Conservation (phyloP, 2,797 vertebrate species). For the Gobionotothen gibberifrons region DNA sequence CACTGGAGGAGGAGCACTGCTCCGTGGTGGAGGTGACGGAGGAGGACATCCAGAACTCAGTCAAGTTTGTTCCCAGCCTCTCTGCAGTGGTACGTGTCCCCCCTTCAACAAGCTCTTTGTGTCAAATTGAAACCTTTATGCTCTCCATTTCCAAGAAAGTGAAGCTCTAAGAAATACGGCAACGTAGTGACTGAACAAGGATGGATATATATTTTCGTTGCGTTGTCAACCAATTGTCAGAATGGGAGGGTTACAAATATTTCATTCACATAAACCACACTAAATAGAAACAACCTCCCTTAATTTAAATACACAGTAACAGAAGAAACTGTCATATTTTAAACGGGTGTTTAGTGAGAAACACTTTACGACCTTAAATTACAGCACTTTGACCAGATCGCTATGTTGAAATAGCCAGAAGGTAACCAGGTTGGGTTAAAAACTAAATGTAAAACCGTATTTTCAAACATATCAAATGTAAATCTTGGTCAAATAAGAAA, state of each 20-base stretch:
- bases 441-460: no score
- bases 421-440: background rate
- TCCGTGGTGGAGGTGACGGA: conserved; percentile 95
- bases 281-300: background rate
- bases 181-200: background rate
- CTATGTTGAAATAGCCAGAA: no score
- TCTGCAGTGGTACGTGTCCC: conserved; percentile 90
- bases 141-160: conserved; percentile 4
- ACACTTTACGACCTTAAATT: no score
- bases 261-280: background rate
- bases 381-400: no score
- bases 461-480: no score
- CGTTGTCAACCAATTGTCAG: background rate
- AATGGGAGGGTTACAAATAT: background rate
- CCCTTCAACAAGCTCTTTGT: background rate
- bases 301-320: background rate
- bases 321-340: background rate
- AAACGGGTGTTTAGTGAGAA: no score
- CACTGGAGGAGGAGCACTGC: conserved; percentile 96
- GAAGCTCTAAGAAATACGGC: conserved; percentile 1
- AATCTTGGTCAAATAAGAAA: no score
- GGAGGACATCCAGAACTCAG: conserved; percentile 97
- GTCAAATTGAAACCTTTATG: background rate
- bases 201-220: background rate
- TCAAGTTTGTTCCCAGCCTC: conserved; percentile 95